These are phyloP conservation scores for Sebastes paucispinis DNA, from an alignment of 2,797 vertebrate genomes.

Conservation along the genomic window DNA sequence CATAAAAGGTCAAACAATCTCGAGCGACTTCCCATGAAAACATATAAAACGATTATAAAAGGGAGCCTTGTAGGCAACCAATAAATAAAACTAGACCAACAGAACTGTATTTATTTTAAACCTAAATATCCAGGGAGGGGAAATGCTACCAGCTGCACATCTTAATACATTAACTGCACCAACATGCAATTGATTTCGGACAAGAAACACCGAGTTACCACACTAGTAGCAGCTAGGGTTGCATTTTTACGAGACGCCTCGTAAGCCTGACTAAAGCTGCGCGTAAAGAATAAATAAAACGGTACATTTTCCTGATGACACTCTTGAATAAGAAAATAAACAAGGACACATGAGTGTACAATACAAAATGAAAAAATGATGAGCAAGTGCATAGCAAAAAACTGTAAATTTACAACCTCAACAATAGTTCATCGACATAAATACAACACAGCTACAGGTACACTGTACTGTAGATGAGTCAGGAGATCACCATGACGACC, in stretches of 20 bases:
- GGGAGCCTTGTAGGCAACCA: constrained; percentile 31
- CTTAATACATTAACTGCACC: constrained; percentile 59
- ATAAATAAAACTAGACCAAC: constrained; percentile 51
- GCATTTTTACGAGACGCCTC: constrained; percentile 45
- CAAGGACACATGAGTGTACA: constrained; percentile 9
- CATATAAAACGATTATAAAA: constrained; percentile 76
- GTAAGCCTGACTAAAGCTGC: constrained; percentile 58
- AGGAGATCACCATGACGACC: constrained; percentile 54
- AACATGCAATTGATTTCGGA: constrained; percentile 71
- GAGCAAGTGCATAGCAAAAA: constrained; percentile 69
- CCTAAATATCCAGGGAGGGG: constrained; percentile 48
- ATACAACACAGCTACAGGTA: constrained; percentile 63
- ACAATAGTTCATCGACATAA: constrained; percentile 43
- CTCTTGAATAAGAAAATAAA: constrained; percentile 33
- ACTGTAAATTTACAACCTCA: constrained; percentile 53
- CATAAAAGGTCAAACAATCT: constrained; percentile 42
- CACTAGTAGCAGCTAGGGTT: constrained; percentile 51
- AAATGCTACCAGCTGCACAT: constrained; percentile 71
- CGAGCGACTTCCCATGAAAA: constrained; percentile 57
- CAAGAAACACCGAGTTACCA: constrained; percentile 57
- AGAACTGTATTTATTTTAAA: constrained; percentile 38
- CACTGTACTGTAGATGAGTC: constrained; percentile 62
- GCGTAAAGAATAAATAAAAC: constrained; percentile 31
- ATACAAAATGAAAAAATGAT: constrained; percentile 10
- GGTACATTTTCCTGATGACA: constrained; percentile 24